A percentile compares a stretch with the other conserved stretches of the same genome.
phyloP scores from a whole-genome alignment of 1,140 invertebrate genomes.

The Akabosia matsudoensis region DNA sequence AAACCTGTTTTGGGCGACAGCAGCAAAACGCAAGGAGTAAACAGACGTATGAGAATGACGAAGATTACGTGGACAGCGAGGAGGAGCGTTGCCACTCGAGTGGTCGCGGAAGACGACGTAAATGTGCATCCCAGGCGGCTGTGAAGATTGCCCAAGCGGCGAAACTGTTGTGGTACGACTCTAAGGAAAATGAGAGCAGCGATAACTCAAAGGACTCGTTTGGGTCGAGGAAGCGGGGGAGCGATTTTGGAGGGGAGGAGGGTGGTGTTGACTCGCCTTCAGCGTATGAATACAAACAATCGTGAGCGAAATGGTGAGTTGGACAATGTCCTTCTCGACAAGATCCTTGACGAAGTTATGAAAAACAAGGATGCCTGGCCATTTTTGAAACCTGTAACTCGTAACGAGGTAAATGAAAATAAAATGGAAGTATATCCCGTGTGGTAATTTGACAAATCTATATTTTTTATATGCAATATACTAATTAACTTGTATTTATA shows the following conservation, averaged over 20 bases:
- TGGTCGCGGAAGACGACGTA: constrained; percentile 46
- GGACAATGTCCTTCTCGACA: constrained; percentile 65
- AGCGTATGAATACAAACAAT: constrained; percentile 43
- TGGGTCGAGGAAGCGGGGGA: constrained; percentile 29
- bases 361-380: constrained; percentile 84
- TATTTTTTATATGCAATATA: no score
- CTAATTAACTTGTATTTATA: no score
- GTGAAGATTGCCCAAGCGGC: constrained; percentile 53
- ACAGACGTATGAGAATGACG: constrained; percentile 21
- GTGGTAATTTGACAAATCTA: no score
- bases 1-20: background rate
- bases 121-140: constrained; percentile 51
- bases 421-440: no score
- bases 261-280: constrained; percentile 40
- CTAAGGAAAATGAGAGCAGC: constrained; percentile 49
- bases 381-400: constrained; percentile 79
- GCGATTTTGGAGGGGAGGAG: constrained; percentile 25
- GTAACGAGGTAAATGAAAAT: constrained; percentile 71
- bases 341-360: constrained; percentile 72
- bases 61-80: constrained; percentile 35
- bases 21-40: background rate
- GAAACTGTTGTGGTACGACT: constrained; percentile 52
- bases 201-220: constrained; percentile 39
- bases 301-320: constrained; percentile 49
- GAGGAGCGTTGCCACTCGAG: constrained; percentile 41